These are phyloP conservation scores for Xiphorhynchus elegans DNA, from an alignment of 2,113 vertebrate species.

Conservation along the genomic window DNA sequence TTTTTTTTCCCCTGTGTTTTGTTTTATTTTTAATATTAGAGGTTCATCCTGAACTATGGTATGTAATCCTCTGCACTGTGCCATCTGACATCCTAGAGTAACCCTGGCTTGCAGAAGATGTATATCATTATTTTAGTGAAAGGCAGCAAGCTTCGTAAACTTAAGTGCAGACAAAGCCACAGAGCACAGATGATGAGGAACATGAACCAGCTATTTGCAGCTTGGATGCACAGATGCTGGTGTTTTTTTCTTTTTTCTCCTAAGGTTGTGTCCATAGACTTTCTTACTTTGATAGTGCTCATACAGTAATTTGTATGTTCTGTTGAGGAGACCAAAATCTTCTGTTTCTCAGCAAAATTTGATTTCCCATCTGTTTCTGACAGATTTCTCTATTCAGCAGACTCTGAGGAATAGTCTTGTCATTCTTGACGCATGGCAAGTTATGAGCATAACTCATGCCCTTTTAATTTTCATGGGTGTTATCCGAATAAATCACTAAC, in stretches of 20 bases:
- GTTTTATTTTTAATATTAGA: not conserved
- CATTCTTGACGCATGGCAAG: not conserved
- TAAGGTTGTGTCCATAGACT: not conserved
- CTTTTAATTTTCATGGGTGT: constrained; percentile 27
- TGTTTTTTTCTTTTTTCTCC: not conserved
- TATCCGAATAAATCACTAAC: constrained; percentile 36
- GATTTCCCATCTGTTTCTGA: constrained; percentile 30
- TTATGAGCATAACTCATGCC: constrained; percentile 1
- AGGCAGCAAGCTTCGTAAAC: not conserved
- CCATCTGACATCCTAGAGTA: not conserved
- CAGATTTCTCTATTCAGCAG: not conserved
- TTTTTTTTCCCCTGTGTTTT: not conserved
- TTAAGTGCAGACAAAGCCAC: not conserved
- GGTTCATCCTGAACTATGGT: not conserved
- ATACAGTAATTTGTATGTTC: not conserved
- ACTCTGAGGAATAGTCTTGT: constrained; percentile 5
- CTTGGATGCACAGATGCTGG: not conserved
- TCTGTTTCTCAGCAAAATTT: constrained; percentile 9
- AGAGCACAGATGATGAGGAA: not conserved
- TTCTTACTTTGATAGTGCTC: not conserved
- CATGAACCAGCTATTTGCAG: not conserved
- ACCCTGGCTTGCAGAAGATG: not conserved
- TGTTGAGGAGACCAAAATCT: not conserved
- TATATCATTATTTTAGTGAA: not conserved
- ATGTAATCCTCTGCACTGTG: not conserved